A percentile compares a stretch with the other conserved stretches of the same genome.
phyloP scores from a whole-genome alignment of 2,888 invertebrate genomes.

The Lycophotia porphyrea region DNA sequence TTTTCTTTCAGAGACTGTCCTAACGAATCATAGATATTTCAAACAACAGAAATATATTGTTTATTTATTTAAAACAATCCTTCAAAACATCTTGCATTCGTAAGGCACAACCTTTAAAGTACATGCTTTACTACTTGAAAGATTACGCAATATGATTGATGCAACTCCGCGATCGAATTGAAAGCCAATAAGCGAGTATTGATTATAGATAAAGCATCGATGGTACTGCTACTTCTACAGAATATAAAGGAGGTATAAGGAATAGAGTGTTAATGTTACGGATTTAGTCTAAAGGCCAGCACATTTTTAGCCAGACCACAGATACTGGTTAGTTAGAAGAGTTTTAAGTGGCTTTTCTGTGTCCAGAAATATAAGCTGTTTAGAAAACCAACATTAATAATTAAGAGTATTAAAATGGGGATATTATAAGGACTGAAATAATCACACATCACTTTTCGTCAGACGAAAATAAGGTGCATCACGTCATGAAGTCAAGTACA shows the following conservation, averaged over 20 bases:
- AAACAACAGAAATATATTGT: neutral
- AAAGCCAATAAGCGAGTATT: constrained; percentile 59
- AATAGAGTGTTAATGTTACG: neutral
- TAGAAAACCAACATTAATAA: too few relatives aligned
- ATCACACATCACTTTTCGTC: neutral
- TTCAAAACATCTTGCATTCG: neutral
- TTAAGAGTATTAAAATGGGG: neutral
- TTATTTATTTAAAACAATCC: neutral
- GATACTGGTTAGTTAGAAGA: too few relatives aligned
- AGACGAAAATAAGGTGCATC: neutral
- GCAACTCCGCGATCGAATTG: constrained; percentile 49
- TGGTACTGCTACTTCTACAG: constrained; percentile 21
- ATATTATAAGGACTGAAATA: neutral
- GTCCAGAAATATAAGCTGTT: neutral
- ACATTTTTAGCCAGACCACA: neutral
- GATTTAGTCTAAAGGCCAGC: too few relatives aligned
- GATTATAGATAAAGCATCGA: constrained; percentile 56
- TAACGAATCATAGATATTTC: neutral
- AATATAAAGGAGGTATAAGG: constrained; percentile 15
- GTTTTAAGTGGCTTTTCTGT: neutral
- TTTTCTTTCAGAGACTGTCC: neutral
- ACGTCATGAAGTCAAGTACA: neutral
- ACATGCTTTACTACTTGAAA: constrained; percentile 15
- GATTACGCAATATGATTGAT: constrained; percentile 54
- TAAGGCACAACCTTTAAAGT: constrained; percentile 10